Base-by-base conservation (phyloP, 2,797 vertebrate species). In the Scolopax bukidnonensis region DNA sequence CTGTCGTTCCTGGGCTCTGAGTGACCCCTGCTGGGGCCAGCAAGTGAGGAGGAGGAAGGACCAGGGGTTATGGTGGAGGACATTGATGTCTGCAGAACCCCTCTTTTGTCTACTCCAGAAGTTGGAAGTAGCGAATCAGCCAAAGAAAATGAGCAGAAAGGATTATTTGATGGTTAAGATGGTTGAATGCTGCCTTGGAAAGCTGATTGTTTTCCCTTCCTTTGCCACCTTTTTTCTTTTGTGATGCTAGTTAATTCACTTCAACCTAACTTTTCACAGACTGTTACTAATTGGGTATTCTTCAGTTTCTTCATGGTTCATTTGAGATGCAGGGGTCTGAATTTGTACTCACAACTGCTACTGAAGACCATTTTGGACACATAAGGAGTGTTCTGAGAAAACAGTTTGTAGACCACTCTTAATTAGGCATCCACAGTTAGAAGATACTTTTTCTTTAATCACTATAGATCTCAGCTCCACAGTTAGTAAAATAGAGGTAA, bases 281-380 rank as follows among this genome's bases (percentile, higher is more conserved):
- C 95, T 96, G 96, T 96, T 97, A 95, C 96, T 96, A 96, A 97
- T 96, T 97, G 94, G 95, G 90, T 84, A 94, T 97, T 97, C 95
- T 96, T 96, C 94, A 84, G 30, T 96, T 93, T 93, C 94, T 95
- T 90, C 93, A 96, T 95, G 96, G 95, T 96, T 96, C 94, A 92
- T 94, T 96, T 96, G 92, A 89, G 95, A 93, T 90, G 93, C 93
- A 82, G 93, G 88, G 80, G 47, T 84, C 92, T 95, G 96, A 92
- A 92, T 95, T 94, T 95, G 90, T 92, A 51, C 94, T 96, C 92
- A 28, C 54, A 87, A 92, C 94, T 79, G 93, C 93, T 89, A 10
- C 93, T 48, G 86, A 95, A 90, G 92, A 95, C 92, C 94, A 87
- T 95, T 96, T 89, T 94, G 94, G 93, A 87, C 92, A 87, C 81